These are phyloP conservation scores for Otocyon megalotis DNA, from an alignment of 2,113 vertebrate species.

Conservation along the genomic window DNA sequence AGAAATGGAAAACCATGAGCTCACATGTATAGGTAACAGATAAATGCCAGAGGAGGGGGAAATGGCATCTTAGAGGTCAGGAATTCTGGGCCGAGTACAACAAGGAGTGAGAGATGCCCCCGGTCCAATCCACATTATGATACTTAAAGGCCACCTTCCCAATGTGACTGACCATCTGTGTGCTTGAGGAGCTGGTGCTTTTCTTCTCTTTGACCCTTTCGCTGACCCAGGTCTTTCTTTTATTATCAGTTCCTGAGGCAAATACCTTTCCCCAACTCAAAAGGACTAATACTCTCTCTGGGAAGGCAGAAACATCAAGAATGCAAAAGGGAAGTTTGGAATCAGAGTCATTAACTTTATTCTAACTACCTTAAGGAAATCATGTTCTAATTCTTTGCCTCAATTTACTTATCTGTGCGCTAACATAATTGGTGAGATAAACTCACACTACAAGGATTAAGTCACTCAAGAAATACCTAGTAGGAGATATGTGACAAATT, in stretches of 20 bases:
- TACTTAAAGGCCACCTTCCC: neutral
- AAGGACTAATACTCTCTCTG: neutral
- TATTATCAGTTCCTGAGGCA: neutral
- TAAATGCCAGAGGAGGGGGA: neutral
- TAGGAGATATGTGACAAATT: neutral
- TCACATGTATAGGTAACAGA: neutral
- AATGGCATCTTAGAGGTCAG: neutral
- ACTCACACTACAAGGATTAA: neutral
- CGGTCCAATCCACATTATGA: neutral
- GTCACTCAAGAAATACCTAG: neutral
- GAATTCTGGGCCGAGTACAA: neutral
- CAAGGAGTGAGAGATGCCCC: neutral
- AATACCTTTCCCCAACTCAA: neutral
- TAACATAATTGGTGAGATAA: neutral
- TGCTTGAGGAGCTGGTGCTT: neutral
- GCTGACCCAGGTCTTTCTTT: neutral
- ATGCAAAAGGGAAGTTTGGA: neutral
- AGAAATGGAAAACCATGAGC: slow-evolving; percentile 77
- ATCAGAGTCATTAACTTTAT: neutral
- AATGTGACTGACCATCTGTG: neutral
- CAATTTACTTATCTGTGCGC: neutral
- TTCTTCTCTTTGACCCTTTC: neutral
- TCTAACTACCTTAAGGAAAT: neutral
- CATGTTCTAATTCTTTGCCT: neutral
- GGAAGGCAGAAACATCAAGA: neutral